A percentile compares a stretch with the other conserved stretches of the same genome.
phyloP scores from a whole-genome alignment of 2,888 invertebrate species.

The Spialia ferax region DNA sequence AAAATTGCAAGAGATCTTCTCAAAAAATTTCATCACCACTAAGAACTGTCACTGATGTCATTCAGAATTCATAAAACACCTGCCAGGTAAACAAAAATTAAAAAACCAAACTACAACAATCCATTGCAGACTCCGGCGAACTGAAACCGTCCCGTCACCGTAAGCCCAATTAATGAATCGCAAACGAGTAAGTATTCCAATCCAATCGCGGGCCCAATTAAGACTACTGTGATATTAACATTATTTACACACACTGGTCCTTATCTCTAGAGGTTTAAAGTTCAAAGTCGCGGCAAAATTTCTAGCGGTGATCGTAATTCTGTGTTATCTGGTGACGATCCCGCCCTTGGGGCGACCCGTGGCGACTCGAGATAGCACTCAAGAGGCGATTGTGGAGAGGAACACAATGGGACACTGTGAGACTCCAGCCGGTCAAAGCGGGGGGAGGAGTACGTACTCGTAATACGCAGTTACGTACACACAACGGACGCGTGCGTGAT shows the following conservation, averaged over 20 bases:
- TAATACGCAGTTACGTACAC: neutral
- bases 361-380: slow-evolving; percentile 28
- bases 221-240: neutral
- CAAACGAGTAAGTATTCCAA: slow-evolving; percentile 17
- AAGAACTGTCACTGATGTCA: neutral
- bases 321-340: slow-evolving; percentile 22
- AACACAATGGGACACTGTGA: slow-evolving; percentile 23
- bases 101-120: neutral
- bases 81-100: neutral
- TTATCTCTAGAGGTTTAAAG: slow-evolving; percentile 22
- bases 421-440: neutral
- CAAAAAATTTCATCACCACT: no score
- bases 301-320: slow-evolving; percentile 6
- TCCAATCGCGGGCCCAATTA: slow-evolving; percentile 28
- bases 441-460: neutral
- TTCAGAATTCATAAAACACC: neutral
- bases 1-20: no score
- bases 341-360: slow-evolving; percentile 24
- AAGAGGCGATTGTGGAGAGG: slow-evolving; percentile 22
- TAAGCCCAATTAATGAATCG: slow-evolving; percentile 28
- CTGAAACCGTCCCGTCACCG: slow-evolving; percentile 16
- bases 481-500: no score
- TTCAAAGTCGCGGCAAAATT: slow-evolving; percentile 34
- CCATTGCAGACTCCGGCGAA: slow-evolving; percentile 22
- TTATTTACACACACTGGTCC: neutral